These are phyloP conservation scores for Lasioglossum lativentre DNA, from an alignment of 2,888 invertebrate species.

Conservation along the genomic window DNA sequence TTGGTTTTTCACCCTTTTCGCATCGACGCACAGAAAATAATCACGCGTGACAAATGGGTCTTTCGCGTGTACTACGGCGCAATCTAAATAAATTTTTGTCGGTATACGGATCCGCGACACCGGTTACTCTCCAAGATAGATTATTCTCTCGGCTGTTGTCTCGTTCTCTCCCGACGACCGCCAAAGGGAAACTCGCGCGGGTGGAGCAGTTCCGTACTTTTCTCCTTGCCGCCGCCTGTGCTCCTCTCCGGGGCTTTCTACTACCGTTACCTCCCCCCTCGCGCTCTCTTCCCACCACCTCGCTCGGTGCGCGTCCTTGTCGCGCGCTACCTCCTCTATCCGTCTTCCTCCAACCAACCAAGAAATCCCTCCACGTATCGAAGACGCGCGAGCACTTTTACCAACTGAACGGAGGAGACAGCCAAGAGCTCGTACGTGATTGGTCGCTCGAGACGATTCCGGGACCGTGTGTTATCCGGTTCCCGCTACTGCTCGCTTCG, in stretches of 20 bases:
- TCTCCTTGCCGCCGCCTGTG: slow-evolving; percentile 68
- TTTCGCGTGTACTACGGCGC: no score
- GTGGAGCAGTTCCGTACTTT: slow-evolving; percentile 70
- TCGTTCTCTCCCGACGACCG: slow-evolving; percentile 54
- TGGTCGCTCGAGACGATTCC: slow-evolving; percentile 68
- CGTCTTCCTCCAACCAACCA: slow-evolving; percentile 51
- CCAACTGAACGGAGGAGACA: slow-evolving; percentile 69
- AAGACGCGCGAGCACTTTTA: slow-evolving; percentile 70
- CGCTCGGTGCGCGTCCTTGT: slow-evolving; percentile 43
- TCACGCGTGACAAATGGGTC: slow-evolving; percentile 27
- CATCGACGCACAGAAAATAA: slow-evolving; percentile 25
- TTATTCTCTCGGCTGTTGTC: slow-evolving; percentile 35
- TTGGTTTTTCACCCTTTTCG: slow-evolving; percentile 34
- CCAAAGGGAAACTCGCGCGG: slow-evolving; percentile 70
- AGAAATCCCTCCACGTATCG: slow-evolving; percentile 70
- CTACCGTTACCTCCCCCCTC: slow-evolving; percentile 51
- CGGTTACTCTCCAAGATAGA: slow-evolving; percentile 21
- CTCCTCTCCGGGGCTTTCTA: slow-evolving; percentile 68
- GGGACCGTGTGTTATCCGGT: slow-evolving; percentile 68
- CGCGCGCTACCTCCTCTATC: slow-evolving; percentile 40
- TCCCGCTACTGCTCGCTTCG: slow-evolving; percentile 53
- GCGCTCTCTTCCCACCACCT: slow-evolving; percentile 29
- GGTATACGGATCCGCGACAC: slow-evolving; percentile 34
- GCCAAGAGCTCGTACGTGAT: slow-evolving; percentile 64
- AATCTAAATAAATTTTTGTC: no score